A percentile compares a stretch with the other conserved stretches of the same genome.
Evolutionary conservation across 2,113 vertebrate genomes (phyloP).

Genomic region (Copsychus sechellarum): DNA sequence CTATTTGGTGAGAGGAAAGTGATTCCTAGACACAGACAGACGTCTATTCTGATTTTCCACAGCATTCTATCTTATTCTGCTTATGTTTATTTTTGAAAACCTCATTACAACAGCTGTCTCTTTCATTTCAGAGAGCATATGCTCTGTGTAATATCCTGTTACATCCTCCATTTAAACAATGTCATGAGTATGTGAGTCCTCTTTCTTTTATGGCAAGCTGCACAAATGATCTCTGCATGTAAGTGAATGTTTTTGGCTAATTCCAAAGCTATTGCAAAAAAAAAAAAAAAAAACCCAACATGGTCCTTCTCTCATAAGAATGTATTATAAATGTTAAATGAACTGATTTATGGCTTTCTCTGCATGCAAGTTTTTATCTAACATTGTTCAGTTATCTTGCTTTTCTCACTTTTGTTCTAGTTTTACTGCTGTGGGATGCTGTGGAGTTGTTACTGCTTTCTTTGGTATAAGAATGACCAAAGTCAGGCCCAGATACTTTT

Average conservation of each 20-base stretch:
- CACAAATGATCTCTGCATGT: slow-evolving; percentile 93
- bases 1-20: background rate
- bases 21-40: background rate
- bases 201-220: slow-evolving; percentile 92
- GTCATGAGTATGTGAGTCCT: slow-evolving; percentile 92
- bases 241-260: slow-evolving; percentile 66
- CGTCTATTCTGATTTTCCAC: background rate
- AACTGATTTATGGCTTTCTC: background rate
- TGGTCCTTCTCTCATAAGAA: background rate
- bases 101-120: background rate
- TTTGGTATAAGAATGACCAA: background rate
- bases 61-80: background rate
- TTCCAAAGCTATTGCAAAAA: background rate
- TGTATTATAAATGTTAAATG: background rate
- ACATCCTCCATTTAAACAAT: slow-evolving; percentile 83
- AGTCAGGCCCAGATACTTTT: background rate
- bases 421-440: background rate
- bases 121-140: slow-evolving; percentile 77
- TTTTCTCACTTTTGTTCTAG: background rate
- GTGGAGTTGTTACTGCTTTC: background rate
- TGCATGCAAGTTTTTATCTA: background rate
- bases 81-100: background rate
- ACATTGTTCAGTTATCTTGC: background rate
- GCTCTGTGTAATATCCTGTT: slow-evolving; percentile 80
- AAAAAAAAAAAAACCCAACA: background rate